Conservation (phyloP, 2,113 vertebrate species). For the Pandion haliaetus region DNA sequence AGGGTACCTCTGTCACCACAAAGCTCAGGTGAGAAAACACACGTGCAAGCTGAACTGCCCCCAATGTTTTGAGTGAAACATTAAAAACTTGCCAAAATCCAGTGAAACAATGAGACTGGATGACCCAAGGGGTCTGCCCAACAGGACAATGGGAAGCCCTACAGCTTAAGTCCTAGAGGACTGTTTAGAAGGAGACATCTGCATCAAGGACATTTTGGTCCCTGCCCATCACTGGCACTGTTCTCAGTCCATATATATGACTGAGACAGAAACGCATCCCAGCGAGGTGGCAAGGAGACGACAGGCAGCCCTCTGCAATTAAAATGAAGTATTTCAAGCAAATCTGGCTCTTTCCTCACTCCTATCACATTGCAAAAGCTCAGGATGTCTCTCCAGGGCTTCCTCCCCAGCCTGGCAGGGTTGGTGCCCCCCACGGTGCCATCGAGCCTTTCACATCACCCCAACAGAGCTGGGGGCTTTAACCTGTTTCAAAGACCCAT, state of each 20-base stretch:
- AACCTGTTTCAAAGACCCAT: neutral
- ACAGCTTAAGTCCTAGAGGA: neutral
- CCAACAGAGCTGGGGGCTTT: neutral
- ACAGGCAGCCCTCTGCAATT: slow-evolving; percentile 6
- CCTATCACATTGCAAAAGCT: neutral
- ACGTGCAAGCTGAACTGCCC: neutral
- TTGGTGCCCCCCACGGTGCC: neutral
- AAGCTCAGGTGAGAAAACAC: neutral
- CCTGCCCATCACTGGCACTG: neutral
- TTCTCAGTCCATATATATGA: neutral
- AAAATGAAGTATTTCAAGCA: slow-evolving; percentile 14
- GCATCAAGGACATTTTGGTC: neutral
- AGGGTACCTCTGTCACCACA: neutral
- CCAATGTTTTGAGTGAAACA: neutral
- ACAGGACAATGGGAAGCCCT: neutral
- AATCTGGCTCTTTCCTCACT: neutral
- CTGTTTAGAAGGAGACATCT: neutral
- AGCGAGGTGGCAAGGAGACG: neutral
- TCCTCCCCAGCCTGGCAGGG: neutral
- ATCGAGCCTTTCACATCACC: neutral
- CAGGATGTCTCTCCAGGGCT: neutral
- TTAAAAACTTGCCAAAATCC: neutral
- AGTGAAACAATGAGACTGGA: neutral
- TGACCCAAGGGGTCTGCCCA: rapidly evolving
- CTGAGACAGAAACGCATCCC: neutral